Evolutionary conservation across 1,140 invertebrate genomes (phyloP), one percentile per base, ranked within the genome.

Genomic region (Chrysoperla carnea): DNA sequence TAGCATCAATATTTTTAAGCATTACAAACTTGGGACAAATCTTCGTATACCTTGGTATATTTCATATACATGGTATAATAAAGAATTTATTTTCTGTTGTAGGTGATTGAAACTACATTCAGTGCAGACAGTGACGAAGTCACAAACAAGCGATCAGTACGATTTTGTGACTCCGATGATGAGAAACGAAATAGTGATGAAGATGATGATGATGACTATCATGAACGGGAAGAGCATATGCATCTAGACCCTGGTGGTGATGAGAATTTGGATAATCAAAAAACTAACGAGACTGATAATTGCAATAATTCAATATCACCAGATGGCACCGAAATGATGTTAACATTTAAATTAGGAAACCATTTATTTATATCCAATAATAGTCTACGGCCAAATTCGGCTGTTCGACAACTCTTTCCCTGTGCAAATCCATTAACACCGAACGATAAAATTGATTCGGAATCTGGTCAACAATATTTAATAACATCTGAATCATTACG

Each of bases 401-500:
- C 79, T 7, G 76, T 82, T 8, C 64, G 79, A 17, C 79, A 82
- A 51, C 60, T 82, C 1, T 84, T 84, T 51, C 73, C 72, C 8
- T 53, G 66, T 57, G 42, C 64, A 43, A 42, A 63, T 49, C 45
- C 41, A 47, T 52, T 9, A 14, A 39, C 48, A 40, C 42, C 45
- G 41, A 43, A 8, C 4, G 42, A 46, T 27, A 41, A 46, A 41
- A 51, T 48, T n/a, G 56, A 60, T 6, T 59, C 63, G 3, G 57
- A 53, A 15, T 41, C 48, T 0, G 54, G 52, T 2, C 59, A 63
- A 33, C 66, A 69, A 37, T 72, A 73, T 48, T 56, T 76, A 27
- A 66, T 79, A 4, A 78, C 76, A 6, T 66, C 73, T 0, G 77
- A 80, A 47, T 73, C 70, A 2, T 48, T 79, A 14, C 60, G 70